Evolutionary conservation across 2,797 vertebrate species (phyloP), one percentile per base, ranked within the genome.

Genomic region (Poeciliopsis presidionis): DNA sequence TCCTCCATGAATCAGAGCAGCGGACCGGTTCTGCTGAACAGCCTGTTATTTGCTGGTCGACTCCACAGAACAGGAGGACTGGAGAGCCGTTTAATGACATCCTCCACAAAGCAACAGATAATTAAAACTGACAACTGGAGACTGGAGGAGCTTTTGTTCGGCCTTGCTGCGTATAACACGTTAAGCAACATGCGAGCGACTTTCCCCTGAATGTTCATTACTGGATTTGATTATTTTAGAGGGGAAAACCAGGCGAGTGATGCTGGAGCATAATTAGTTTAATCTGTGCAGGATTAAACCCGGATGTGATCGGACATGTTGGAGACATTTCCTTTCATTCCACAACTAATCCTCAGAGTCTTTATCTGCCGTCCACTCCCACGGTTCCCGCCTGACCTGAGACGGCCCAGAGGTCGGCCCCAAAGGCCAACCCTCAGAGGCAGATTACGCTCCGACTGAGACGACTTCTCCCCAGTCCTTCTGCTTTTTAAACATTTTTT

Each of bases 181-280:
- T 74, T 86, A 80, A 85, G 78, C 77, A 74, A 71, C 69, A 45
- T 74, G 79, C 74, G 36, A 83, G 76, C 76, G 87, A 88, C 79
- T 88, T 89, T 74, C 80, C 85, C 84, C 77, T 65, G 84, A 87
- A 86, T 83, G 81, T 82, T 90, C 88, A 92, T 92, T 86, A 90
- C 92, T 87, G 88, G 78, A 75, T 90, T 81, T 75, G 82, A 90
- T 92, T 81, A 78, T 90, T 88, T 88, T 39, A 61, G 81, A 81
- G 86, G 91, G 84, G 84, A 79, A 83, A 84, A 69, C 20, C 74
- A 83, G 72, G 74, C 49, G 45, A 82, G 36, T 39, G 36, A 36
- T 5, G 14, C 36, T 41, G 61, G 33, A 67, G 36, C 63, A 67
- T 25, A 41, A 67, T 41, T 67, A 49, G 61, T 12, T 25, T 67